Percentiles rank a stretch among this genome's conserved stretches.
Conservation (phyloP, 2,113 vertebrate species). For the Nesoenas mayeri region DNA sequence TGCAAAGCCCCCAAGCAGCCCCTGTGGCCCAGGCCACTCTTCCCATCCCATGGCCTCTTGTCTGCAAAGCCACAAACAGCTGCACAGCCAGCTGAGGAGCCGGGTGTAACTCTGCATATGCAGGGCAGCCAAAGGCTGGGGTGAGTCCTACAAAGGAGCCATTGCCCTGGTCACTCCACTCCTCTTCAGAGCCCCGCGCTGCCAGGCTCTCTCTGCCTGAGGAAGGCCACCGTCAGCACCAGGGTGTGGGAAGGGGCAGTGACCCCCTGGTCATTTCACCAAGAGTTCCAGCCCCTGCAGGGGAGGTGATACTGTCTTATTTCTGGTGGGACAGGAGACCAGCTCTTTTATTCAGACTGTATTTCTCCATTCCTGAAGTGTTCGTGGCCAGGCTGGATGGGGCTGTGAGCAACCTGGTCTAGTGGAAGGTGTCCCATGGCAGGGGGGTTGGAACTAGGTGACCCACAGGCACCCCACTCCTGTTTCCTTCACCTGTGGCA, state of each 20-base stretch:
- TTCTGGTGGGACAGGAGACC: background rate
- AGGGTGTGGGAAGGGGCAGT: accelerated
- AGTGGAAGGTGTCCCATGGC: no score
- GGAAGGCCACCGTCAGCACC: background rate
- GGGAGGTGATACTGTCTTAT: background rate
- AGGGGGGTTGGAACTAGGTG: no score
- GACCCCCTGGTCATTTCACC: accelerated
- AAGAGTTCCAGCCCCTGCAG: accelerated
- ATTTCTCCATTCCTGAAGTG: background rate
- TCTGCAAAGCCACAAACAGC: background rate
- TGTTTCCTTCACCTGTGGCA: background rate
- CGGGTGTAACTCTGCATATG: accelerated
- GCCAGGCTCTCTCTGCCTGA: no score
- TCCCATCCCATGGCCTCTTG: no score
- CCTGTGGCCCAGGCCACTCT: accelerated
- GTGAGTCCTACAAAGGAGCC: background rate
- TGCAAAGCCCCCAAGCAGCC: no score
- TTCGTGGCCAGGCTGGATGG: no score
- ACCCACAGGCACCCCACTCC: no score
- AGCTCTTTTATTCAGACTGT: background rate
- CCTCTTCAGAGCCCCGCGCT: no score
- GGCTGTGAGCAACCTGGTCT: no score
- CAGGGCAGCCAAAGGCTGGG: accelerated
- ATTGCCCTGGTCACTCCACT: accelerated
- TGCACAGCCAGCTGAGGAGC: accelerated